These are phyloP conservation scores for Heterodera filipjevi DNA, from an alignment of 2,888 invertebrate genomes.

Conservation along the genomic window DNA sequence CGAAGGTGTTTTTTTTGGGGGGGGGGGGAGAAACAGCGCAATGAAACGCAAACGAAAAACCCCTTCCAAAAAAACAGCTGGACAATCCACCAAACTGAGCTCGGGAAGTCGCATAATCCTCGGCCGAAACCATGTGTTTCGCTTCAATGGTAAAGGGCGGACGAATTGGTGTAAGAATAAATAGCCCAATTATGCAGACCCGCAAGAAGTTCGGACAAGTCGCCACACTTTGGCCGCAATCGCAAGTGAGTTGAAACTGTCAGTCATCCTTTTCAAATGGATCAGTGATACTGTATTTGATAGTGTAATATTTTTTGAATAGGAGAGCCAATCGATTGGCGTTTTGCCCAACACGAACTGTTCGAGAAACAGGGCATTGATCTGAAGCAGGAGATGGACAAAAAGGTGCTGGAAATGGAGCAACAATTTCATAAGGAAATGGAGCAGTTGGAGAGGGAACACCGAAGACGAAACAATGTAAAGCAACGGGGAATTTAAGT, in stretches of 20 bases:
- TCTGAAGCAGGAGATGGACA: conserved; percentile 95
- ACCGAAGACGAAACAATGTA: conserved; percentile 49
- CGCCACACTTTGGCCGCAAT: conserved; percentile 59
- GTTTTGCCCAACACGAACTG: conserved; percentile 94
- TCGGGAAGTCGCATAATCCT: conserved; percentile 95
- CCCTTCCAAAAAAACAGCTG: neutral
- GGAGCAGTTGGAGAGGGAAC: conserved; percentile 80
- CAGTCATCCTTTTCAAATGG: conserved; percentile 3
- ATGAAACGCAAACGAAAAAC: neutral
- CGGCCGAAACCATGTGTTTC: conserved; percentile 98
- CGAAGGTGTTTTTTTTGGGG: conserved; percentile 72
- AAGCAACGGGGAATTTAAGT: neutral
- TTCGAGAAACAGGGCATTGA: conserved; percentile 97
- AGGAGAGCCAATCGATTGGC: conserved; percentile 88
- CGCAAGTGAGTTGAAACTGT: conserved; percentile 17
- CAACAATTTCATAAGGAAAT: conserved; percentile 95
- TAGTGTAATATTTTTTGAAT: too few species aligned
- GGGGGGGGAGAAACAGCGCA: too few species aligned
- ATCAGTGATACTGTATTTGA: neutral
- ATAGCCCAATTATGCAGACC: conserved; percentile 72
- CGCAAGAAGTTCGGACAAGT: conserved; percentile 68
- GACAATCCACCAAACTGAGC: conserved; percentile 77
- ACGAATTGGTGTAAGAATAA: neutral
- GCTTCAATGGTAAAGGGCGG: conserved; percentile 82
- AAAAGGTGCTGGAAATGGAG: conserved; percentile 82